These are phyloP conservation scores for Silurus aristotelis DNA, from an alignment of 2,797 vertebrate genomes.

Conservation along the genomic window DNA sequence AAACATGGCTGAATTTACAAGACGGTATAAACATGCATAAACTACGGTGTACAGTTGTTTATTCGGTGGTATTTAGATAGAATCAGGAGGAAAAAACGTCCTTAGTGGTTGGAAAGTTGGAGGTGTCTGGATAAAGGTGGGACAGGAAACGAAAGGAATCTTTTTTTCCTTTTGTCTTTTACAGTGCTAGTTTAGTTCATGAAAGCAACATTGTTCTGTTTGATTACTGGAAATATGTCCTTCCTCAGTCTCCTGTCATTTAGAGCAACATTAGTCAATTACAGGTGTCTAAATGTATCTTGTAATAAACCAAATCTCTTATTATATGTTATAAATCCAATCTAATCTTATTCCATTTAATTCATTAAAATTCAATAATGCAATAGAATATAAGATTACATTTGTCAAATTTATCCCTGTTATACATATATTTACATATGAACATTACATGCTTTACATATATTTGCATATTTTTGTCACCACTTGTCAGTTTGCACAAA, in stretches of 20 bases:
- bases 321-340: no score
- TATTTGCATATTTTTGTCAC: no score
- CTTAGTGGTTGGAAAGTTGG: not conserved
- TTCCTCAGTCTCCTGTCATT: not conserved
- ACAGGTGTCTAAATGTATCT: not conserved
- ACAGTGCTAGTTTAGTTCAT: not conserved
- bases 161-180: not conserved
- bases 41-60: not conserved
- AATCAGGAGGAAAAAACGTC: not conserved
- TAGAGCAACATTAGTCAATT: not conserved
- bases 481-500: no score
- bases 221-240: not conserved
- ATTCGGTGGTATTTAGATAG: not conserved
- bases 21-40: conserved; percentile 1
- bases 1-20: not conserved
- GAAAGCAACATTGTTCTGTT: not conserved
- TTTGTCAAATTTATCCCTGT: no score
- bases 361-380: no score
- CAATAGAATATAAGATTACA: no score
- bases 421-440: no score
- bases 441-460: no score
- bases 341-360: no score
- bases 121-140: not conserved
- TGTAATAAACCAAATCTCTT: no score
- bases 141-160: not conserved